phyloP scores from a whole-genome alignment of 2,113 vertebrate species.

The Oryzias woworae region DNA sequence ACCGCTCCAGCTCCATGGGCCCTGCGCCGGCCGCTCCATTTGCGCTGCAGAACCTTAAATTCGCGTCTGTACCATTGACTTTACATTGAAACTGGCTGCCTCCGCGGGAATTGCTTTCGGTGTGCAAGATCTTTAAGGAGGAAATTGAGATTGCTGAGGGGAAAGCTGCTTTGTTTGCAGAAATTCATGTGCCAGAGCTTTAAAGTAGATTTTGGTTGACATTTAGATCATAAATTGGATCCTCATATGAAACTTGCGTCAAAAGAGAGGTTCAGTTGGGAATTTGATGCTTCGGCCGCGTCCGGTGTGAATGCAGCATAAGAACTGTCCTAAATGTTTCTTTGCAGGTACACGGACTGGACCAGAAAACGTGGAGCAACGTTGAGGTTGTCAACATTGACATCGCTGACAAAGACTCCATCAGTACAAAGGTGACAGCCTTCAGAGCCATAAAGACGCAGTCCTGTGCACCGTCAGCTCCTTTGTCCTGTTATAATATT shows the following conservation, averaged over 20 bases:
- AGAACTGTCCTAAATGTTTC: too few relatives aligned
- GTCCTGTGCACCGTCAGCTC: neutral
- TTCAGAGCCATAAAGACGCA: neutral
- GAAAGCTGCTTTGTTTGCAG: neutral
- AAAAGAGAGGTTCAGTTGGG: too few relatives aligned
- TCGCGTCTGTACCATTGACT: too few relatives aligned
- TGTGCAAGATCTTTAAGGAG: too few relatives aligned
- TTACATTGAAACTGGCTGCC: too few relatives aligned
- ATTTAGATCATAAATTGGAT: neutral
- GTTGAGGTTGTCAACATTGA: slow-evolving; percentile 86
- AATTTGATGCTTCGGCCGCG: too few relatives aligned
- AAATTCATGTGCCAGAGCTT: neutral
- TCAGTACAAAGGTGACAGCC: slow-evolving; percentile 81
- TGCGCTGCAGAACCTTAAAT: too few relatives aligned
- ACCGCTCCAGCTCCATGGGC: too few relatives aligned
- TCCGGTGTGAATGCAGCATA: too few relatives aligned
- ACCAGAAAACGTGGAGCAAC: slow-evolving; percentile 82
- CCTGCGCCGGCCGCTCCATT: too few relatives aligned
- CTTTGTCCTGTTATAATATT: neutral
- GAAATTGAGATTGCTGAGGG: too few relatives aligned
- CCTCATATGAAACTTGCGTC: neutral
- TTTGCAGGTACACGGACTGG: slow-evolving; percentile 87
- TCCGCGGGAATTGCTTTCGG: too few relatives aligned
- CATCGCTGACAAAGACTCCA: slow-evolving; percentile 85
- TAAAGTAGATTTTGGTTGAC: neutral